Evolutionary conservation across 2,113 vertebrate species (phyloP).

Genomic region (Octodon degus): DNA sequence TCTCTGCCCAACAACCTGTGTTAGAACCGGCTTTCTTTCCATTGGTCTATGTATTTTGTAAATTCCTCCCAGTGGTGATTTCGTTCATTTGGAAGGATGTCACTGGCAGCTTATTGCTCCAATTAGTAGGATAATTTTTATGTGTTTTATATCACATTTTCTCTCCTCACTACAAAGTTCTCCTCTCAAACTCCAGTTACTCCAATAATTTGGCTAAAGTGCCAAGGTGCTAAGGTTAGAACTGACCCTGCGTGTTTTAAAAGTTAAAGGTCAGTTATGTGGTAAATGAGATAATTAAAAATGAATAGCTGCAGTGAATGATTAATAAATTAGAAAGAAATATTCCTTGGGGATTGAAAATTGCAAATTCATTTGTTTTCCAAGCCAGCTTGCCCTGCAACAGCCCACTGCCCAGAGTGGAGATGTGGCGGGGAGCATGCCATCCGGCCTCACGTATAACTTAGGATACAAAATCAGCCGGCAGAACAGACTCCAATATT

Average conservation of each 20-base stretch:
- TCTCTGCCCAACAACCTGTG: neutral
- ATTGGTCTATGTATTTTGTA: neutral
- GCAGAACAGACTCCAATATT: neutral
- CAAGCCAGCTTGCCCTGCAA: neutral
- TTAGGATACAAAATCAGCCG: neutral
- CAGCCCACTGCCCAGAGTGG: neutral
- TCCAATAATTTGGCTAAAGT: neutral
- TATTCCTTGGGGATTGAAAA: neutral
- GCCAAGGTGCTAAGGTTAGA: neutral
- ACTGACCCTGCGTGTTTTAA: neutral
- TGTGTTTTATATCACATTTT: neutral
- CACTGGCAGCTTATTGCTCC: neutral
- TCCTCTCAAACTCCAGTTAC: neutral
- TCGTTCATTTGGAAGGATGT: neutral
- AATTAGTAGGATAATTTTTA: neutral
- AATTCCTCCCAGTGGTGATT: neutral
- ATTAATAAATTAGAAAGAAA: neutral
- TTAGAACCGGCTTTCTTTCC: neutral
- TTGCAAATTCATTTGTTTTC: neutral
- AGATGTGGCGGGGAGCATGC: neutral
- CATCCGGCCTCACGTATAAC: neutral
- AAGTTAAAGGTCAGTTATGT: neutral
- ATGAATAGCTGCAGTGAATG: neutral
- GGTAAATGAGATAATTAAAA: neutral
- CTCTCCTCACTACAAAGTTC: neutral